Evolutionary conservation across 2,113 vertebrate genomes (phyloP).

Genomic region (Pseudorectes ferrugineus): DNA sequence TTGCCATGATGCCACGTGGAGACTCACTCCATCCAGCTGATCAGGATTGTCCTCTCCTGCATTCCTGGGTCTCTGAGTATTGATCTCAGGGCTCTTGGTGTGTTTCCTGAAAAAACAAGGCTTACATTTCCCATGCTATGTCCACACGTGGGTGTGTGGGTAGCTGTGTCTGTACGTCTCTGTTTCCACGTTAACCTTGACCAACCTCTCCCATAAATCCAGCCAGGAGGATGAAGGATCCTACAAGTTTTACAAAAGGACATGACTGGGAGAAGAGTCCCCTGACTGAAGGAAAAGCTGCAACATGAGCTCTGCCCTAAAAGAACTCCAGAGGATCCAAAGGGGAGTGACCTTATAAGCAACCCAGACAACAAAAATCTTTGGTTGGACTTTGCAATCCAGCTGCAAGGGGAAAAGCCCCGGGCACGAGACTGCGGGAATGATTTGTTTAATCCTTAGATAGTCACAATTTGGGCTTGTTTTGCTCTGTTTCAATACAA

Average conservation of each 20-base stretch:
- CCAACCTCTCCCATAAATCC: background rate
- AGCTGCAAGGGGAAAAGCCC: background rate
- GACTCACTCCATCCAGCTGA: background rate
- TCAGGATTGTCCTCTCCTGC: background rate
- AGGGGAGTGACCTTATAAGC: background rate
- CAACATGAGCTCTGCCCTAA: background rate
- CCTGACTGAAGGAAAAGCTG: background rate
- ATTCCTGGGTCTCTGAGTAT: background rate
- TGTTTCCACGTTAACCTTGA: background rate
- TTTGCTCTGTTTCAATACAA: background rate
- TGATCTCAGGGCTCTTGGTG: background rate
- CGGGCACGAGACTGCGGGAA: fast-evolving
- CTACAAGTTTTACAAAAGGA: background rate
- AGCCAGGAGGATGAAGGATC: background rate
- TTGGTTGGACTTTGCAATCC: background rate
- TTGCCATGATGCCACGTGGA: background rate
- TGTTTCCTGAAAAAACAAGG: background rate
- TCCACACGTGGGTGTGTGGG: fast-evolving
- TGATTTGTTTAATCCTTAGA: slow-evolving; percentile 15
- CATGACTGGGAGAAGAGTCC: background rate
- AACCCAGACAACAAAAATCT: background rate
- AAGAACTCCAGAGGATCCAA: background rate
- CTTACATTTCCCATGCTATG: background rate
- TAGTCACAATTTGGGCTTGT: background rate
- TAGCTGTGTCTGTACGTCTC: background rate